A percentile compares a stretch with the other conserved stretches of the same genome.
phyloP scores from a whole-genome alignment of 2,888 invertebrate genomes.

The Ophion costatus region DNA sequence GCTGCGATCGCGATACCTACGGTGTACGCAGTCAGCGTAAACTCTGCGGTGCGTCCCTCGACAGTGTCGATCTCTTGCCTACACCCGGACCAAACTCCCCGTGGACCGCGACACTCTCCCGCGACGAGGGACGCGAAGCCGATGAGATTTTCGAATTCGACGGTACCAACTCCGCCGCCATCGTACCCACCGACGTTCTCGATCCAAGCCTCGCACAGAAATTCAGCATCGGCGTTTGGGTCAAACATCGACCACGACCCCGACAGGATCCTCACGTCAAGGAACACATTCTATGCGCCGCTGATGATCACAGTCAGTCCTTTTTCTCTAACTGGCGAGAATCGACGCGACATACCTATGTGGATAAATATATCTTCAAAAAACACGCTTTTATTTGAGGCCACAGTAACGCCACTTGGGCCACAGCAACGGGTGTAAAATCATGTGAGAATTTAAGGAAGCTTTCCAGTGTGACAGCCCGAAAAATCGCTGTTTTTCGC shows the following conservation, averaged over 20 bases:
- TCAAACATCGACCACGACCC: slow-evolving; percentile 94
- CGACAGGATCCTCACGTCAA: slow-evolving; percentile 95
- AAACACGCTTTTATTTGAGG: too few relatives aligned
- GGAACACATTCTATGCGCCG: slow-evolving; percentile 98
- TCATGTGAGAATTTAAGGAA: too few relatives aligned
- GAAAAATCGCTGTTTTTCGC: too few relatives aligned
- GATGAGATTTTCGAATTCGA: slow-evolving; percentile 98
- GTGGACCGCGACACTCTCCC: slow-evolving; percentile 86
- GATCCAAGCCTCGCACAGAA: slow-evolving; percentile 91
- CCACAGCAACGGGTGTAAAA: too few relatives aligned
- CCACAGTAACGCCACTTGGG: too few relatives aligned
- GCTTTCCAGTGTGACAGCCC: too few relatives aligned
- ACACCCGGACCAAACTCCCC: slow-evolving; percentile 86
- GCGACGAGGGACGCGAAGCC: slow-evolving; percentile 88
- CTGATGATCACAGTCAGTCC: slow-evolving; percentile 95
- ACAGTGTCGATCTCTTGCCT: slow-evolving; percentile 94
- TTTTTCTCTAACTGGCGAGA: too few relatives aligned
- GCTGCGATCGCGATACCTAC: slow-evolving; percentile 98
- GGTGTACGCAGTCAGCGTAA: slow-evolving; percentile 93
- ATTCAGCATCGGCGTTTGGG: slow-evolving; percentile 97
- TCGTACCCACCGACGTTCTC: slow-evolving; percentile 91
- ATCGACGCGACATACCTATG: too few relatives aligned
- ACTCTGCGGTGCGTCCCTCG: slow-evolving; percentile 93
- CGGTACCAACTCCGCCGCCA: slow-evolving; percentile 93
- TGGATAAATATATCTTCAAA: too few relatives aligned